Evolutionary conservation across 2,888 invertebrate species (phyloP).

Genomic region (Alloscopus bannaensis): DNA sequence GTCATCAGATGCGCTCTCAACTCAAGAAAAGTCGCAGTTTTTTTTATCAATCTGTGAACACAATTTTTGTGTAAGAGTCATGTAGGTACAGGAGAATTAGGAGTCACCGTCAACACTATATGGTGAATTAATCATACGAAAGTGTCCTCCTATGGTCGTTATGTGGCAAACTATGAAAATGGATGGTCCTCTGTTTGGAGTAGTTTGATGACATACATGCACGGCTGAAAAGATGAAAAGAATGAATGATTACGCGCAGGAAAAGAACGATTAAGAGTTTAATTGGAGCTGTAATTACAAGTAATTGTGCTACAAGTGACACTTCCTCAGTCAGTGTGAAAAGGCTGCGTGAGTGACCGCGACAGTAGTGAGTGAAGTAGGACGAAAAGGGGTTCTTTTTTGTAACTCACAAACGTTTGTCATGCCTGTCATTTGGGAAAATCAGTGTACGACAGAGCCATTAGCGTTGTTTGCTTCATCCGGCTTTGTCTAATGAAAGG

Average conservation of each 20-base stretch:
- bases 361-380: neutral
- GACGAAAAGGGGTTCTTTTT: too few species aligned
- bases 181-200: neutral
- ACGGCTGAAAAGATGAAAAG: conserved; percentile 34
- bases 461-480: too few species aligned
- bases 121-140: too few species aligned
- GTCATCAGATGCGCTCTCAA: conserved; percentile 34
- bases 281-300: conserved; percentile 73
- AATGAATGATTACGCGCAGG: conserved; percentile 65
- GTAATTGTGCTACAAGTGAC: conserved; percentile 73
- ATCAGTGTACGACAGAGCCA: too few species aligned
- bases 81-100: too few species aligned
- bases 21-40: conserved; percentile 13
- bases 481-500: too few species aligned
- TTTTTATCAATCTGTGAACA: too few species aligned
- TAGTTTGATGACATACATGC: neutral
- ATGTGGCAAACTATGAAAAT: too few species aligned
- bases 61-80: too few species aligned
- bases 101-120: too few species aligned
- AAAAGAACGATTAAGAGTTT: conserved; percentile 73
- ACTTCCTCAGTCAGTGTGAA: conserved; percentile 70
- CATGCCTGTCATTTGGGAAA: neutral
- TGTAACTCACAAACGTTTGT: neutral
- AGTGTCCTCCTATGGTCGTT: too few species aligned
- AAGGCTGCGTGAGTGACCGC: neutral